Evolutionary conservation across 2,888 invertebrate genomes (phyloP).

Genomic region (Nemurella pictetii): DNA sequence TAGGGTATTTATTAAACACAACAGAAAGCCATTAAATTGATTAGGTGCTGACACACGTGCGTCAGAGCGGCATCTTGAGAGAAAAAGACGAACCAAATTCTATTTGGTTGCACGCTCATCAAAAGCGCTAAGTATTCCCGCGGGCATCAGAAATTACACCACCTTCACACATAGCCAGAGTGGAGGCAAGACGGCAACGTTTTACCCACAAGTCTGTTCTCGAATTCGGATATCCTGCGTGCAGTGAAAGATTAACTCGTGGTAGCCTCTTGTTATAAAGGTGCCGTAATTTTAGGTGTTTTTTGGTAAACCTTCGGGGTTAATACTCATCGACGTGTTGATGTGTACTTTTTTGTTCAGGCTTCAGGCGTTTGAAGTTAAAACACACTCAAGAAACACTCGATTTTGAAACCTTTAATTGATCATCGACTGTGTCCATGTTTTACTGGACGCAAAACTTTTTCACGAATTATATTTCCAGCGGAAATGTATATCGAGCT

Average conservation of each 20-base stretch:
- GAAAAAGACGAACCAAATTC: constrained; percentile 1
- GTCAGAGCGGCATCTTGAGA: background rate
- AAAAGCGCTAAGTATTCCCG: background rate
- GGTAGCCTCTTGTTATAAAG: background rate
- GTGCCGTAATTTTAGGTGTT: background rate
- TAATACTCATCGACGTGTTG: constrained; percentile 5
- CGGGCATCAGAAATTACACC: background rate
- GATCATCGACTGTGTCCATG: background rate
- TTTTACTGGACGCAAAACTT: background rate
- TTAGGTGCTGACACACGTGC: constrained; percentile 28
- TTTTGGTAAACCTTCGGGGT: background rate
- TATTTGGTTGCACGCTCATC: background rate
- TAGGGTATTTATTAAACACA: constrained; percentile 30
- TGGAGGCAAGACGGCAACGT: background rate
- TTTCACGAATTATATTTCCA: background rate
- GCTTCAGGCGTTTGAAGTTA: background rate
- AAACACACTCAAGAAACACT: background rate
- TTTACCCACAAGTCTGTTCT: background rate
- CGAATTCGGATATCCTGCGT: background rate
- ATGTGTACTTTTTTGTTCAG: background rate
- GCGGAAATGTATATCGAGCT: background rate
- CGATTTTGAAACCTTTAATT: background rate
- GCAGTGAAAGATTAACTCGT: background rate
- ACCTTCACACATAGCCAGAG: background rate
- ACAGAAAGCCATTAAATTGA: constrained; percentile 28